A percentile compares a stretch with the other conserved stretches of the same genome.
Evolutionary conservation across 23 tunicate species (phyloP).

Genomic region (Phallusia fumigata): DNA sequence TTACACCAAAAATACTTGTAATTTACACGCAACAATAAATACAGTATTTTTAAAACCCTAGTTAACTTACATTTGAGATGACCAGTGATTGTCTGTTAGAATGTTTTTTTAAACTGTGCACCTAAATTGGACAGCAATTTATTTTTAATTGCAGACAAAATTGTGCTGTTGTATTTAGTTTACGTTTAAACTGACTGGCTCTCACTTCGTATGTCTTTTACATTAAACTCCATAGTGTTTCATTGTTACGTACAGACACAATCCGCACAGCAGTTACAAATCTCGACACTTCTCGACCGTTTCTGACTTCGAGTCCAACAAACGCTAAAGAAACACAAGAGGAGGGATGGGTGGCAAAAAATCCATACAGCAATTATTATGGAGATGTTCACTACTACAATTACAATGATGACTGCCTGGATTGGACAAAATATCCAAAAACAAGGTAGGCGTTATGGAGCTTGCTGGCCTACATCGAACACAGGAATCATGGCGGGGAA

Average conservation of each 20-base stretch:
- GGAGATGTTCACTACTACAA: slow-evolving; percentile 99
- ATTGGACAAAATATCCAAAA: slow-evolving; percentile 80
- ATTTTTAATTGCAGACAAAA: too few species aligned
- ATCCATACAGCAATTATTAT: slow-evolving; percentile 84
- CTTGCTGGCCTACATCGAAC: too few species aligned
- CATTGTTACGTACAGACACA: slow-evolving; percentile 39
- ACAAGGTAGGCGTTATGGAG: slow-evolving; percentile 46
- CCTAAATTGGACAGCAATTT: background rate
- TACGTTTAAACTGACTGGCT: too few species aligned
- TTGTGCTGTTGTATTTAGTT: too few species aligned
- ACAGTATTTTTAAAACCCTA: too few species aligned
- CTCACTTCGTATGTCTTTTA: too few species aligned
- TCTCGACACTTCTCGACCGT: slow-evolving; percentile 75
- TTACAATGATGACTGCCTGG: slow-evolving; percentile 87
- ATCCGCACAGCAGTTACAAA: slow-evolving; percentile 31
- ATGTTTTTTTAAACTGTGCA: background rate
- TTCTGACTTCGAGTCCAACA: slow-evolving; percentile 91
- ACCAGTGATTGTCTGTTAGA: too few species aligned
- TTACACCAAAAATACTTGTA: too few species aligned
- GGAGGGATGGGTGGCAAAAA: slow-evolving; percentile 81
- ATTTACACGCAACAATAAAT: too few species aligned
- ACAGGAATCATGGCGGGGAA: too few species aligned
- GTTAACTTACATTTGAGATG: too few species aligned
- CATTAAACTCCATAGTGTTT: too few species aligned
- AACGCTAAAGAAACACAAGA: slow-evolving; percentile 62